Evolutionary conservation across 2,113 vertebrate genomes (phyloP), one percentile per base, ranked within the genome.

Genomic region (Passerina amoena): DNA sequence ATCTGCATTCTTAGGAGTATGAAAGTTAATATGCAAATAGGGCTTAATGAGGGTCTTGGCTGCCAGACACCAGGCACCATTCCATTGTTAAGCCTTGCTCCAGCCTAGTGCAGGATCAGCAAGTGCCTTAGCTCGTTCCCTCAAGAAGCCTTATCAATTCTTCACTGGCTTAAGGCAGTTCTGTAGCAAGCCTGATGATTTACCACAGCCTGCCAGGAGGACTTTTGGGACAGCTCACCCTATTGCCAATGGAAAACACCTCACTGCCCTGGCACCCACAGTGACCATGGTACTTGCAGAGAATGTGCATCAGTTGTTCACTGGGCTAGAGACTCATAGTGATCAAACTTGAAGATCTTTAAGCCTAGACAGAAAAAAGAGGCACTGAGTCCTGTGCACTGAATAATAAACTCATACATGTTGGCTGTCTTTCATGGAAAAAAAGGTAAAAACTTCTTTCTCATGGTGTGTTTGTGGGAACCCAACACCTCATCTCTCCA

Each of bases 361-460:
- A 60, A 61, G 11, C 40, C 31, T 30, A 28, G 30, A 15, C 3
- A 40, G 42, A 89, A 87, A 38, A 27, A 84, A 42, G 68, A 40
- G 12, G 16, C 35, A 60, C 19, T 1, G 5, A 87, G 10, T 60
- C 23, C 33, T 60, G 31, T 35, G 21, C 23, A 42, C 14, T 40
- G 56, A 85, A 50, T n/a, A 71, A 81, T 35, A 53, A 70, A 53
- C 12, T 70, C 48, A 60, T 35, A 35, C 18, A 88, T 42, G 78
- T 5, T 1, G 17, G 8, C 17, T 56, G 25, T 47, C 37, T 78
- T 68, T 81, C 64, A 71, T 17, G 24, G 23, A 64, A 83, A 86
- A 60, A 56, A 45, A 72, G 69, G 31, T n/a, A 51, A 80, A 91
- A 77, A 33, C 44, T 82, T 50, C 51, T 77, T 82, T 93, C 50